Percentiles rank a stretch among this genome's conserved stretches.
phyloP scores from a whole-genome alignment of 2,797 vertebrate species.

The Dermochelys coriacea region DNA sequence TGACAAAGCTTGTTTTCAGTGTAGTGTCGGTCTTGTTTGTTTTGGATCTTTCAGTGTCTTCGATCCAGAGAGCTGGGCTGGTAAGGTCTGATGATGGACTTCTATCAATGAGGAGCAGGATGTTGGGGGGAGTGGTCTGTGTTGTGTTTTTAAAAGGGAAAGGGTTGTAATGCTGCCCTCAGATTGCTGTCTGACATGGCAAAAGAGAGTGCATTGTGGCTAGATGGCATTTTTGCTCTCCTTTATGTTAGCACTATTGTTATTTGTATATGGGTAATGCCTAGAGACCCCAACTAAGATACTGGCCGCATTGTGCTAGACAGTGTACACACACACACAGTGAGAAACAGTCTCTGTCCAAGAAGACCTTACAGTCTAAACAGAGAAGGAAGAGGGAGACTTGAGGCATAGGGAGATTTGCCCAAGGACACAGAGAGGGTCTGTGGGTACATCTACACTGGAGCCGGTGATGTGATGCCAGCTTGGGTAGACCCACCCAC shows the following conservation, averaged over 20 bases:
- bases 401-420: not conserved
- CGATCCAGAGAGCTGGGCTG: not conserved
- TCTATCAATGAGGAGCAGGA: rapidly evolving
- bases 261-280: not conserved
- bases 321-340: not conserved
- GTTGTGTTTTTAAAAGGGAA: not conserved
- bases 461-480: too few species aligned
- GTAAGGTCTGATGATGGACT: not conserved
- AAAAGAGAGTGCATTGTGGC: not conserved
- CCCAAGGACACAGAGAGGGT: not conserved
- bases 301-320: not conserved
- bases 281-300: not conserved
- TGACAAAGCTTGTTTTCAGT: conserved; percentile 41
- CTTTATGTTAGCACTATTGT: not conserved
- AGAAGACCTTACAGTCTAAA: not conserved
- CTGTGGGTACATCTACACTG: too few species aligned
- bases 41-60: conserved; percentile 24
- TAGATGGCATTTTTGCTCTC: not conserved
- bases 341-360: not conserved
- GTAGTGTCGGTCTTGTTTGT: conserved; percentile 37
- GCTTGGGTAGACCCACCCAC: too few species aligned
- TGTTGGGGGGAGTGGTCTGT: not conserved
- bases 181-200: not conserved
- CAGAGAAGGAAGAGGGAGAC: not conserved
- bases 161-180: not conserved